Percentiles rank a stretch among this genome's conserved stretches.
Evolutionary conservation across 2,797 vertebrate species (phyloP).

Genomic region (Melanotaenia trifasciata): DNA sequence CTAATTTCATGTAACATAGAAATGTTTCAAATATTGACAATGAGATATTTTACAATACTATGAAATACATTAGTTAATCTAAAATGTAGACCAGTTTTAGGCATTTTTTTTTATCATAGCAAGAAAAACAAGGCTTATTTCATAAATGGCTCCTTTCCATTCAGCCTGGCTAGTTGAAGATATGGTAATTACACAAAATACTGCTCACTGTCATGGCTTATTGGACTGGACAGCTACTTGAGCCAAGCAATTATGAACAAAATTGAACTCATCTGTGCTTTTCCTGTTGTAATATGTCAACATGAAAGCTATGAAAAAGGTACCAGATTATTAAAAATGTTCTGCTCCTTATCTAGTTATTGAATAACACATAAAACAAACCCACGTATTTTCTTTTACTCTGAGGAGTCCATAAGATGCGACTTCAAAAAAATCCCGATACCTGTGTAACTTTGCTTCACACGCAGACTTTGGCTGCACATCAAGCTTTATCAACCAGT

Average conservation of each 20-base stretch:
- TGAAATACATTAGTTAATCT: too few species aligned
- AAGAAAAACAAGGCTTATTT: neutral
- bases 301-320: too few species aligned
- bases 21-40: too few species aligned
- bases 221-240: neutral
- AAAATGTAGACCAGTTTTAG: too few species aligned
- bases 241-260: neutral
- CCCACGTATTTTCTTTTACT: too few species aligned
- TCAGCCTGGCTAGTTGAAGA: neutral
- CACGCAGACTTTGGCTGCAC: slow-evolving; percentile 27
- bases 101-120: too few species aligned
- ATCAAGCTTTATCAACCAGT: slow-evolving; percentile 33
- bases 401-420: neutral
- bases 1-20: too few species aligned
- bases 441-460: slow-evolving; percentile 15
- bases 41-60: too few species aligned
- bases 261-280: neutral
- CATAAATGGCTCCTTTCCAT: neutral
- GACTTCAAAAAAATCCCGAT: slow-evolving; percentile 12
- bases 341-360: neutral
- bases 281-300: neutral
- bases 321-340: neutral
- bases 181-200: neutral
- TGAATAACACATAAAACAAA: too few species aligned
- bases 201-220: neutral